Conservation (phyloP, 2,888 invertebrate genomes). For the Eustalomyia histrio region DNA sequence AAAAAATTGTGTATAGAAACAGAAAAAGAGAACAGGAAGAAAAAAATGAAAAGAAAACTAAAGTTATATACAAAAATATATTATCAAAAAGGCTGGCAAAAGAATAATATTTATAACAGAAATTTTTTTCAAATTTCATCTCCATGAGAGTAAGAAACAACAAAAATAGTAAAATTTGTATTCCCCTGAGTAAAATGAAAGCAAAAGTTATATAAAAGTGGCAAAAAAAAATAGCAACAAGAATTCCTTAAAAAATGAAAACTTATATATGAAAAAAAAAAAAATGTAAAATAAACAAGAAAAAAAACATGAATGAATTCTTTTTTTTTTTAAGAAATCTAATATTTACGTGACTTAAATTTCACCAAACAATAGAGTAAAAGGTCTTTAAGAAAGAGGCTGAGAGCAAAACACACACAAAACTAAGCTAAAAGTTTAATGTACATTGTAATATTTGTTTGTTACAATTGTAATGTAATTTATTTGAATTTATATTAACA, state of each 20-base stretch:
- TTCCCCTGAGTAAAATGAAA: constrained; percentile 74
- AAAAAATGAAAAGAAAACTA: neutral
- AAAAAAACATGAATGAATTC: constrained; percentile 14
- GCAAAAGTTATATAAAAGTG: constrained; percentile 72
- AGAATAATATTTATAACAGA: constrained; percentile 37
- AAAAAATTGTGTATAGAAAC: constrained; percentile 5
- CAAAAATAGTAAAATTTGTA: constrained; percentile 52
- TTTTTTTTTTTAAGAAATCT: constrained; percentile 21
- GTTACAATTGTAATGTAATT: constrained; percentile 57
- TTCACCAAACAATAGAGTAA: constrained; percentile 40
- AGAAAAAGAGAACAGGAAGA: neutral
- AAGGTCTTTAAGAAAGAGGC: neutral
- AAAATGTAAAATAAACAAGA: neutral
- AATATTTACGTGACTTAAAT: constrained; percentile 62
- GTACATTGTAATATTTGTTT: constrained; percentile 47
- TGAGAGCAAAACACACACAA: neutral
- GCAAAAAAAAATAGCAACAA: constrained; percentile 35
- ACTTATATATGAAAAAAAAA: constrained; percentile 42
- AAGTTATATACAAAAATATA: too few relatives aligned
- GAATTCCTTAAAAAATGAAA: constrained; percentile 10
- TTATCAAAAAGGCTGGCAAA: constrained; percentile 38
- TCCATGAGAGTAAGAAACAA: neutral
- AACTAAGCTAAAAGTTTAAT: constrained; percentile 25
- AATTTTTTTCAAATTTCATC: neutral
- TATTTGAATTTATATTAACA: constrained; percentile 30